Base-by-base conservation (phyloP, 2,113 vertebrate species). In the Mirounga angustirostris region DNA sequence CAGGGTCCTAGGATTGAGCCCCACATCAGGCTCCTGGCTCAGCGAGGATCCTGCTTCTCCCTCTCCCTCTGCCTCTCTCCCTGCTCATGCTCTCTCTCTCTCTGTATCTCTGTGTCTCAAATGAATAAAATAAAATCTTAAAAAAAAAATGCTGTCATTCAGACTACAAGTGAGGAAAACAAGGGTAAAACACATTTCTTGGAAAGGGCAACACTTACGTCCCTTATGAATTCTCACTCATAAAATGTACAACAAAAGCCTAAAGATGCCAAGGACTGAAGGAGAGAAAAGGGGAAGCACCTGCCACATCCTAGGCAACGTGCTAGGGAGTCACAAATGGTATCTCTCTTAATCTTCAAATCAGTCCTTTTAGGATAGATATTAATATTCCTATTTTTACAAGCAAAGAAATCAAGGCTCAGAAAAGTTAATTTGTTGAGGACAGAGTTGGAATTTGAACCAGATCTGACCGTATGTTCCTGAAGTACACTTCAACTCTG, bases 361-460 rank as follows among this genome's bases (percentile, higher is more conserved):
- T 5, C 19, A 54, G 33, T 71, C 30, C 10, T 80, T 80, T 59
- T n/a, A 59, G 52, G 22, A 80, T 71, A 71, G 69, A 80, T 81
- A 71, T 36, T 82, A 81, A 74, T 61, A 82, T 63, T 89, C 43
- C 54, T 59, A 21, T 61, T 81, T 89, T 71, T 58, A 40, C 6
- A 73, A 30, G 2, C 46, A n/a, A 76, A 74, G 40, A 65, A 80
- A 63, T 12, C 21, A 40, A 74, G 21, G 56, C n/a, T 92, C 58
- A 67, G n/a, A 63, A 88, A 74, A 82, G 7, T 91, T 88, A 65
- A 88, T 88, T 74, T 95, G 54, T 22, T 81, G 46, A 87, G 24
- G 36, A 12, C 4, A 79, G 59, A 78, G 43, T 50, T 69, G 54
- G 52, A 15, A 92, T 95, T 61, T 74, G 21, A 81, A 95, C 40